phyloP scores from a whole-genome alignment of 2,797 vertebrate species.

The Vultur gryphus region DNA sequence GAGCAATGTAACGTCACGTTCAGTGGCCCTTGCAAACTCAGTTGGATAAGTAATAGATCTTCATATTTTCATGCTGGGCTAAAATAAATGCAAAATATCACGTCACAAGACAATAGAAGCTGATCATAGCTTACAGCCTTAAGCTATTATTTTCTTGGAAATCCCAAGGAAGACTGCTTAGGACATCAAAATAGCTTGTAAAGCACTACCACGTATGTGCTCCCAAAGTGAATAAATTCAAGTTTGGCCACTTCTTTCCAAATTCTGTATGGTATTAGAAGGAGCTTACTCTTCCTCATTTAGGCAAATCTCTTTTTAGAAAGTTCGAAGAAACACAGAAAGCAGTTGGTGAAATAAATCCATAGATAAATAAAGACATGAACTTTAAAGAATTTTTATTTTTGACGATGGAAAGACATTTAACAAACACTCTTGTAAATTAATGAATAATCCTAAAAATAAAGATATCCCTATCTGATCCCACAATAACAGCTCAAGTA shows the following conservation, averaged over 20 bases:
- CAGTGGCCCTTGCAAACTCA: background rate
- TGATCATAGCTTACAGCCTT: background rate
- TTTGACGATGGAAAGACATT: background rate
- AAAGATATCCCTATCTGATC: background rate
- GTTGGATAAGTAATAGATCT: background rate
- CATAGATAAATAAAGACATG: background rate
- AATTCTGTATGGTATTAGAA: background rate
- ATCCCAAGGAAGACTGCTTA: background rate
- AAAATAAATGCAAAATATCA: background rate
- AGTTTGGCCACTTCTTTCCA: background rate
- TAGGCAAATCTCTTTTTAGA: background rate
- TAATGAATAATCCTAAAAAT: background rate
- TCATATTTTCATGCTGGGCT: background rate
- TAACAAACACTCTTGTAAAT: background rate
- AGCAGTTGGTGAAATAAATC: background rate
- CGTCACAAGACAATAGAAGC: background rate
- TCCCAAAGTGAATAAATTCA: background rate
- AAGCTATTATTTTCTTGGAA: background rate
- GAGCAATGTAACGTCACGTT: background rate
- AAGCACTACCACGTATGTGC: background rate
- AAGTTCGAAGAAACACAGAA: background rate
- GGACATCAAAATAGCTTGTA: background rate
- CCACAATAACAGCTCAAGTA: background rate
- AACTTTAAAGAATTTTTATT: background rate
- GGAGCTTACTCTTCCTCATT: background rate